Evolutionary conservation across 2,888 invertebrate genomes (phyloP).

Genomic region (Syritta pipiens): DNA sequence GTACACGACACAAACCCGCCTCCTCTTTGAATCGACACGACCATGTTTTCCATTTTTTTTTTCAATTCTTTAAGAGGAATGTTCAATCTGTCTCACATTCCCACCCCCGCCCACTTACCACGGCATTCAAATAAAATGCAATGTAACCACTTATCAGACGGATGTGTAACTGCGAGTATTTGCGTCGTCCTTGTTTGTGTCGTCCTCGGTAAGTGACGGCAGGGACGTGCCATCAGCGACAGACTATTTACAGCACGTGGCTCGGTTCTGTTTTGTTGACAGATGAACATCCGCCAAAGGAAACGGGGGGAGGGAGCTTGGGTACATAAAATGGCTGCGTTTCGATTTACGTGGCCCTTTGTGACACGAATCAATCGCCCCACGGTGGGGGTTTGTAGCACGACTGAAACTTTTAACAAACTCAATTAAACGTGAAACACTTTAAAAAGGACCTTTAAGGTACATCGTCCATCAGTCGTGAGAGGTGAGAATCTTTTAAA

Average conservation of each 20-base stretch:
- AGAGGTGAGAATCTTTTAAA: no score
- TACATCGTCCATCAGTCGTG: no score
- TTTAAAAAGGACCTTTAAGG: no score
- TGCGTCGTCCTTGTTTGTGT: not conserved
- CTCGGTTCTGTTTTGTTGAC: not conserved
- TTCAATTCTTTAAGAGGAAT: not conserved
- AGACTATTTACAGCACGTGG: constrained; percentile 10
- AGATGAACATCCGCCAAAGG: not conserved
- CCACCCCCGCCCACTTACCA: not conserved
- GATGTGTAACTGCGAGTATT: constrained; percentile 5
- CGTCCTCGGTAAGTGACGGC: not conserved
- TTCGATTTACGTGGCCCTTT: not conserved
- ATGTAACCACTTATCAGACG: constrained; percentile 18
- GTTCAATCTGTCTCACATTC: not conserved
- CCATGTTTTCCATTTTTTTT: no score
- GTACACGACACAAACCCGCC: no score
- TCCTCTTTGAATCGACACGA: no score
- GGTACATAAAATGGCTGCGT: not conserved
- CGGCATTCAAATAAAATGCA: constrained; percentile 8
- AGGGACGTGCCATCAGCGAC: constrained; percentile 5
- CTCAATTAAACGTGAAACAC: no score
- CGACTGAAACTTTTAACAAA: no score
- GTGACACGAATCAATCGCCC: not conserved
- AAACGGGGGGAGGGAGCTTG: no score
- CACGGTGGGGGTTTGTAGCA: no score